Base-by-base conservation (phyloP, 2,888 invertebrate species). In the Cylloceria caligata region DNA sequence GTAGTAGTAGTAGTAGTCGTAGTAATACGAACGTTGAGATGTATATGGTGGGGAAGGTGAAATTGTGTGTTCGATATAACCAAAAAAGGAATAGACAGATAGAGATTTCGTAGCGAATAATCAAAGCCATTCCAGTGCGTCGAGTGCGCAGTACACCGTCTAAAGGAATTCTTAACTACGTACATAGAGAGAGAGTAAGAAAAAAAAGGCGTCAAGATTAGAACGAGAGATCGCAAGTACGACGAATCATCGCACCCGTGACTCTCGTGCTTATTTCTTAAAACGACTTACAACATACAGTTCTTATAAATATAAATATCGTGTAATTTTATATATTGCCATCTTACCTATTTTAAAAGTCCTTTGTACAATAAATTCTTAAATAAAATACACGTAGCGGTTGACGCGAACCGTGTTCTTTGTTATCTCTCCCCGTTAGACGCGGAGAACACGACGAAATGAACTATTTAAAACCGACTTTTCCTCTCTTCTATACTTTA, bases 331-430 rank as follows among this genome's bases (percentile, higher is more conserved):
- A 45, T 60, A 67, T 34, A 80, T 16, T 45, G 62, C 62, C 24
- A 13, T 77, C 89, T 87, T 90, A 90, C 90, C 91, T 90, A 91
- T 88, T 85, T 86, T 84, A 87, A 90, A 88, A 90, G 89, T 91
- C 89, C 88, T 90, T 90, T 90, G 89, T 91, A 90, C 89, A 90
- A 91, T 91, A 91, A 90, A 91, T 81, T 89, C 84, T 88, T 87
- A 89, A 89, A 89, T 88, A 89, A 82, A 89, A 90, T 88, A 86
- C 86, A 89, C 88, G 88, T 76, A 82, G 79, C 71, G 57, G 69
- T 69, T 39, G 79, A 79, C 60, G 75, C 83, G 84, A 73, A 60
- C 65, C 72, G 79, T 69, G 74, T 77, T 77, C 73, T 62, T 65
- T 57, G 42, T 30, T 9, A 34, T 62, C 60, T 80, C 74, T 74